Base-by-base conservation (phyloP, 2,797 vertebrate genomes). In the Sebastes aleutianus region DNA sequence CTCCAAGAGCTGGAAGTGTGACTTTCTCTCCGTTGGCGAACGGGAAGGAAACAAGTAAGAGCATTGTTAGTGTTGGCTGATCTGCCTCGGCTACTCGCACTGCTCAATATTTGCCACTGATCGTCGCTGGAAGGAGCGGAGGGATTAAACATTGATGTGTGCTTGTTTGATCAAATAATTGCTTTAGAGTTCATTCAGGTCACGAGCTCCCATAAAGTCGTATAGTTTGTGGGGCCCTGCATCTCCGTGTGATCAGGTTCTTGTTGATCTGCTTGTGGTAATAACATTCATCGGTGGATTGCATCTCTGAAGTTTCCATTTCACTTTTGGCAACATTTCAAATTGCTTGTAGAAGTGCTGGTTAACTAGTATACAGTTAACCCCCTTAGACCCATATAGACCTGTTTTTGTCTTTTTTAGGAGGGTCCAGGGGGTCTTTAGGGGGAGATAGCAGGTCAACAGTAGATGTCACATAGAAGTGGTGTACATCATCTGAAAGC, bases 21-120 rank as follows among this genome's bases (percentile, higher is more conserved):
- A 89, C 74, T 80, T 89, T 91, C 80, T 88, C 71, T 87, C 43
- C 43, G 63, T 83, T 92, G 85, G 87, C 75, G 65, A 85, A 84
- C 68, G 83, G 74, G 86, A 88, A 89, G 88, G 70, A 91, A 90
- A 81, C 58, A 76, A 79, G 83, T 79, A 74, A 76, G 75, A 80
- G 84, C 68, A 20, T 79, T 39, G 54, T 88, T 89, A 61, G 85
- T 91, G 67, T 90, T 87, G 85, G 85, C 87, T 89, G 76, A 73
- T 92, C 71, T 83, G 73, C 85, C 80, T 76, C 70, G 27, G 67
- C 61, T 78, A 80, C 85, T 91, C 78, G 78, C 62, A 78, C 70
- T 83, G 77, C 74, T 82, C 75, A 22, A 32, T 31, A 32, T 32
- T 75, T 71, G 64, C 73, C n/a, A 34, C 34, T 72, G 68, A 79